Base-by-base conservation (phyloP, 2,797 vertebrate species). In the Perodicticus potto region DNA sequence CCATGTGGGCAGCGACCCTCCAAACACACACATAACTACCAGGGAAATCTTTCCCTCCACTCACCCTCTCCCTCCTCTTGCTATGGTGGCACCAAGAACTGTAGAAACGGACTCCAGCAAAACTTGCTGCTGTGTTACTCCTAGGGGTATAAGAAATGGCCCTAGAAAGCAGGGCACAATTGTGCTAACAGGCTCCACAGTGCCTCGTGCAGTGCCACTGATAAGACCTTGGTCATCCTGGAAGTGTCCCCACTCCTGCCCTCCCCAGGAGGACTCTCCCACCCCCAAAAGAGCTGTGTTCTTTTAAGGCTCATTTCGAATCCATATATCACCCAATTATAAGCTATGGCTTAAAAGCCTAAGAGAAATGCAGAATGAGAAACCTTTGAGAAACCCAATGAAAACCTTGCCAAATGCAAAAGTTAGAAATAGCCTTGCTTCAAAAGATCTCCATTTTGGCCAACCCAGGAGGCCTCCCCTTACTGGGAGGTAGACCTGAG, bases 291-390 rank as follows among this genome's bases (percentile, higher is more conserved):
- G 29, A 88, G 37, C 43, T 34, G 49, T 45, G 32, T 72, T 94
- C n/a, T 90, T 89, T 43, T 67, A 89, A 93, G 80, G 3, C 14
- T 73, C 81, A n/a, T 8, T 84, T 76, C 63, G 91, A 94, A 73
- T 40, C 67, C 37, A 61, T 53, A 59, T 5, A 57, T n/a, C 94
- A 19, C 43, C 70, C 89, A 86, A 85, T 88, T 27, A 55, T 29
- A 78, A 61, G 29, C 45, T 20, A 73, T 70, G 73, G 65, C 37
- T 78, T 17, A 63, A 82, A 85, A 43, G 78, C 67, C 32, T 34
- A 49, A 49, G 49, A 49, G 49, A 49, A 49, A 49, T 49, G 49
- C 49, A 49, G 49, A 49, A 49, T 49, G 49, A 43, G 61, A 93
- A 59, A 53, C 90, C 67, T 86, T 97, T 83, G 43, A 43, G 43